A percentile compares a stretch with the other conserved stretches of the same genome.
phyloP scores from a whole-genome alignment of 2,888 invertebrate species.

The Crocallis elinguaria region DNA sequence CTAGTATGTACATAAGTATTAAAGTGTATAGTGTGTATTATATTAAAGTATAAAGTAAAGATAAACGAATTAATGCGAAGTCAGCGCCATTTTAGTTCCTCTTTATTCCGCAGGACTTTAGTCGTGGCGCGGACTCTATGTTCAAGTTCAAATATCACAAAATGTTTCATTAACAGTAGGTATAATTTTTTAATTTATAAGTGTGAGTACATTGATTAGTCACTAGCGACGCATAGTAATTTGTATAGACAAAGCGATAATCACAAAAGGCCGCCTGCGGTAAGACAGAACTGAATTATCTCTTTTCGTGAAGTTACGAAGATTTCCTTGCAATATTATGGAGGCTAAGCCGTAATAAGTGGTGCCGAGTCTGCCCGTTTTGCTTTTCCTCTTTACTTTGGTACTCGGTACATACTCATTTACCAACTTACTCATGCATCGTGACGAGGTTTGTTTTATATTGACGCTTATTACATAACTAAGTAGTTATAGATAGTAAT shows the following conservation, averaged over 20 bases:
- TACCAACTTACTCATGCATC: neutral
- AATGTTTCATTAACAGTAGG: no score
- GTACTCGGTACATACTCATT: neutral
- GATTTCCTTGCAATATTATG: conserved; percentile 21
- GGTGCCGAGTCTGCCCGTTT: conserved; percentile 27
- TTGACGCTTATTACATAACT: neutral
- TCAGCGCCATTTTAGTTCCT: no score
- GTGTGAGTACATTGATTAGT: neutral
- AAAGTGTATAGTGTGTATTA: no score
- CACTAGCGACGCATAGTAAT: no score
- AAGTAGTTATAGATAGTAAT: neutral
- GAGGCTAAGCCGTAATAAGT: conserved; percentile 26
- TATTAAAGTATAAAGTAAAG: no score
- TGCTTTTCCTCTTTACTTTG: conserved; percentile 12
- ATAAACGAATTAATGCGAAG: no score
- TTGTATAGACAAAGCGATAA: neutral
- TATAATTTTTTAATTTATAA: no score
- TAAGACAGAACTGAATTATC: conserved; percentile 10
- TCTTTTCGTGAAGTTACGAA: conserved; percentile 14
- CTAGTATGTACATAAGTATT: no score
- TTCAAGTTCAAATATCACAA: no score
- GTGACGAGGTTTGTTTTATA: neutral
- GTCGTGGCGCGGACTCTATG: no score
- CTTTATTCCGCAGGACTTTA: no score
- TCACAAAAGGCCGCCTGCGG: neutral